Conservation (phyloP, 2,797 vertebrate species). For the Rhinella marina region DNA sequence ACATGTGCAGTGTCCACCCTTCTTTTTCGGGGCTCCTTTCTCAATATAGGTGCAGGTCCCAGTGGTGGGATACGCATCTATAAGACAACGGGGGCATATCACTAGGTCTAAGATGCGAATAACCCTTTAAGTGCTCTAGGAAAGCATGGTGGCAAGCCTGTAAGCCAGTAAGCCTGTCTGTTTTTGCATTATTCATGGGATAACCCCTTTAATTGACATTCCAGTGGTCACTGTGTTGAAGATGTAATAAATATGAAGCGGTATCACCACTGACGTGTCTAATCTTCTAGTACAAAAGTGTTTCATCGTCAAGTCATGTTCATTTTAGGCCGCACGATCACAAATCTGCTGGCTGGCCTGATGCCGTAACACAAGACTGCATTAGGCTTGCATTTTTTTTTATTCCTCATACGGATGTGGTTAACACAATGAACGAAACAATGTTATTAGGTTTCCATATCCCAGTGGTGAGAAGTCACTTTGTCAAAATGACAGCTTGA, state of each 20-base stretch:
- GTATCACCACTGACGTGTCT: background rate
- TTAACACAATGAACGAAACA: constrained; percentile 59
- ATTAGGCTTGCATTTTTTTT: constrained; percentile 56
- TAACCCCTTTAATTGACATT: background rate
- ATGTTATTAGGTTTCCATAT: constrained; percentile 60
- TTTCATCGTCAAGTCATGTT: constrained; percentile 20
- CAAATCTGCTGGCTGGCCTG: constrained; percentile 3
- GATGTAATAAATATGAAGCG: background rate
- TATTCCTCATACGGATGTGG: constrained; percentile 39
- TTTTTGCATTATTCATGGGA: background rate
- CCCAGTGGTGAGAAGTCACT: constrained; percentile 66
- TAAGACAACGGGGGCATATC: too few species aligned
- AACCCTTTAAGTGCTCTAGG: too few species aligned
- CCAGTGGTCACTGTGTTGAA: background rate
- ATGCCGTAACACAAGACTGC: constrained; percentile 16
- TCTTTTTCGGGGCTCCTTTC: too few species aligned
- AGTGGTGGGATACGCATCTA: too few species aligned
- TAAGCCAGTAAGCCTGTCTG: background rate
- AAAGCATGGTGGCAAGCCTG: too few species aligned
- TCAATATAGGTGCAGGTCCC: too few species aligned
- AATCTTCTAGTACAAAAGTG: background rate
- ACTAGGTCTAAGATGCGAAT: too few species aligned
- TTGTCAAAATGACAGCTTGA: constrained; percentile 70
- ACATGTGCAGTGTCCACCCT: too few species aligned
- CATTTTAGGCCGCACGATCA: constrained; percentile 36